Base-by-base conservation (phyloP, 2,797 vertebrate species). In the Catamblyrhynchus diadema region DNA sequence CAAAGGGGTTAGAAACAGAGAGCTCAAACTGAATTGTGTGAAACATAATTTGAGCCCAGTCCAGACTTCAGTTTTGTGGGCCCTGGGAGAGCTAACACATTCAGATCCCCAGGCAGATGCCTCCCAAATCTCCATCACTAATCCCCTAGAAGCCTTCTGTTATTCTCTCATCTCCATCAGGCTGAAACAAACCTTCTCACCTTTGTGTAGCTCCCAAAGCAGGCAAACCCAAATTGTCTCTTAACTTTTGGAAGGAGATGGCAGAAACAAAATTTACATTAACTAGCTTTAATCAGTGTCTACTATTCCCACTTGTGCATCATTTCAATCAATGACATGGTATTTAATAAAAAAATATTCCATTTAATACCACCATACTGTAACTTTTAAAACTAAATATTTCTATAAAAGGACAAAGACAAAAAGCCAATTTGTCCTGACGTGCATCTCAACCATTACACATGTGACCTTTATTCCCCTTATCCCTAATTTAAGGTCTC, bases 401-500 rank as follows among this genome's bases (percentile, higher is more conserved):
- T 91, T 96, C 75, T 56, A 32, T 85, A 60, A 90, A 93, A 88
- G 24, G 18, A 48, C 8, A 24, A 23, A 95, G 64, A 83, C 86
- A 97, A 79, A 96, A 95, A 91, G 42, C 24, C 86, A 90, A 8
- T 96, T 94, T 94, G 51, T 94, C 74, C 86, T 95, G 88, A 21
- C 48, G 60, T 45, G 37, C 56, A 82, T 80, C 73, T 94, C 88
- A 88, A 48, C 75, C 51, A 80, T 95, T 94, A 96, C 88, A 44
- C 17, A 1, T 95, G 93, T 93, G 89, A 93, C 93, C 88, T 97
- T 97, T 96, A 94, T 94, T 95, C 75, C 53, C 72, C 85, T 93
- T 93, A 82, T 94, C 96, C 89, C 93, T 95, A 94, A 96, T 96
- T 97, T 96, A 97, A 96, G 72, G 42, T 93, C 72, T 96, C 90